Conservation (phyloP, 1,140 invertebrate genomes). For the Pteromalus puparum region DNA sequence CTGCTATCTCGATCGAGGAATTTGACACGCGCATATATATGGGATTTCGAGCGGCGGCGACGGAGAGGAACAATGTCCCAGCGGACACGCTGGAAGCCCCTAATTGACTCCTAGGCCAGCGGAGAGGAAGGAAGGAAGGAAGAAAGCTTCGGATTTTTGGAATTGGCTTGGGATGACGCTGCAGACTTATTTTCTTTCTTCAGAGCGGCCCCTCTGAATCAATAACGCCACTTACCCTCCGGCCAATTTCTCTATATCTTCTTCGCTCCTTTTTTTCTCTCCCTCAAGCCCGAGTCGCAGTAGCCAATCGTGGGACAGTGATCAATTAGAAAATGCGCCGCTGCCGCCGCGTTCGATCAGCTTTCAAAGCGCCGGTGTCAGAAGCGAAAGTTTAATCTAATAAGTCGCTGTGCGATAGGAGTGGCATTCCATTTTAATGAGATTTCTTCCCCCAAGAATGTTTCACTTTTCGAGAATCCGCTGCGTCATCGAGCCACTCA, state of each 20-base stretch:
- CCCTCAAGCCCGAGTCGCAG: background rate
- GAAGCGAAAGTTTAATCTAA: constrained; percentile 49
- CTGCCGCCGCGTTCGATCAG: constrained; percentile 1
- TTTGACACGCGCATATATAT: background rate
- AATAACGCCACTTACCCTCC: constrained; percentile 62
- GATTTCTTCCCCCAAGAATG: constrained; percentile 52
- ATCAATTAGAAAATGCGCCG: constrained; percentile 43
- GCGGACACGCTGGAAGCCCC: constrained; percentile 5
- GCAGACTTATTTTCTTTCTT: constrained; percentile 60
- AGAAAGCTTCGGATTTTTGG: constrained; percentile 61
- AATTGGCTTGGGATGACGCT: constrained; percentile 68
- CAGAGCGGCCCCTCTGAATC: constrained; percentile 56
- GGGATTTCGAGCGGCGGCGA: no score
- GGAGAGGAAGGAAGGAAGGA: constrained; percentile 56
- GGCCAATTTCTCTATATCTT: background rate
- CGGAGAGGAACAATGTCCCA: constrained; percentile 9
- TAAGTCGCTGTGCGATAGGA: constrained; percentile 40
- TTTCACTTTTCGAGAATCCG: constrained; percentile 46
- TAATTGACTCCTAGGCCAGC: constrained; percentile 56
- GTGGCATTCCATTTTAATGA: constrained; percentile 47
- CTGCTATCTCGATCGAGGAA: background rate
- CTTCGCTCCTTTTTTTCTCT: background rate
- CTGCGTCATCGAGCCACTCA: constrained; percentile 20
- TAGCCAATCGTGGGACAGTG: constrained; percentile 28
- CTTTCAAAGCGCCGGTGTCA: constrained; percentile 24